phyloP scores from a whole-genome alignment of 2,888 invertebrate genomes.

The Vanessa cardui region DNA sequence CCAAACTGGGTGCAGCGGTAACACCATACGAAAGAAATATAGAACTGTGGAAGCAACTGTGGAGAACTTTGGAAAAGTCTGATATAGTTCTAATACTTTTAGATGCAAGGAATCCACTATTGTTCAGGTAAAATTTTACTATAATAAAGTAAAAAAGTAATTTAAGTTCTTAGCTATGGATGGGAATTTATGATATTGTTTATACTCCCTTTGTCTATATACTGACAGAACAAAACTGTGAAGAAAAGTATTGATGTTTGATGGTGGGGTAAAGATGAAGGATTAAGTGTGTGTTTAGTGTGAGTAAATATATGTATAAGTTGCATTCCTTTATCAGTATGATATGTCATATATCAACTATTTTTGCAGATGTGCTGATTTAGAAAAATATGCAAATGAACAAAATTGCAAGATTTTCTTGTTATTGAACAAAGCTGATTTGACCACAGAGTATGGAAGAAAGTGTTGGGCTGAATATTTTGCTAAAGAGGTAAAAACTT shows the following conservation, averaged over 20 bases:
- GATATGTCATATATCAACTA: too few relatives aligned
- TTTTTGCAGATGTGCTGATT: slow-evolving; percentile 89
- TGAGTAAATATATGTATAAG: too few relatives aligned
- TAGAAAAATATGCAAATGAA: slow-evolving; percentile 85
- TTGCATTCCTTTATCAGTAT: too few relatives aligned
- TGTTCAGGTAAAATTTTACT: slow-evolving; percentile 84
- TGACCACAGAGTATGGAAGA: slow-evolving; percentile 91
- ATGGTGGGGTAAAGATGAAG: too few relatives aligned
- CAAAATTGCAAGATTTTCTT: slow-evolving; percentile 87
- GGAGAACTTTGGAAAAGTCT: slow-evolving; percentile 98
- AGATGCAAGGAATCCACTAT: slow-evolving; percentile 97
- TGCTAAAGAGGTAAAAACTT: slow-evolving; percentile 72
- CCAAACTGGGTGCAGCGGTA: slow-evolving; percentile 89
- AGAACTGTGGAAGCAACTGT: slow-evolving; percentile 99
- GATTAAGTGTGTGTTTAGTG: too few relatives aligned
- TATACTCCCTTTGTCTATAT: too few relatives aligned
- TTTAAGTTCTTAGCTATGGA: too few relatives aligned
- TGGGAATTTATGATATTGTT: too few relatives aligned
- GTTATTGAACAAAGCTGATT: slow-evolving; percentile 97
- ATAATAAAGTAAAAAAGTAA: background rate
- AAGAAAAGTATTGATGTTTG: too few relatives aligned
- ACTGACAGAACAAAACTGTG: too few relatives aligned
- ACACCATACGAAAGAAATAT: slow-evolving; percentile 99
- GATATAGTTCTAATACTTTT: slow-evolving; percentile 97
- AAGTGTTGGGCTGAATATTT: slow-evolving; percentile 94